phyloP scores from a whole-genome alignment of 1,140 invertebrate genomes.

The Euura saliciscinereae region DNA sequence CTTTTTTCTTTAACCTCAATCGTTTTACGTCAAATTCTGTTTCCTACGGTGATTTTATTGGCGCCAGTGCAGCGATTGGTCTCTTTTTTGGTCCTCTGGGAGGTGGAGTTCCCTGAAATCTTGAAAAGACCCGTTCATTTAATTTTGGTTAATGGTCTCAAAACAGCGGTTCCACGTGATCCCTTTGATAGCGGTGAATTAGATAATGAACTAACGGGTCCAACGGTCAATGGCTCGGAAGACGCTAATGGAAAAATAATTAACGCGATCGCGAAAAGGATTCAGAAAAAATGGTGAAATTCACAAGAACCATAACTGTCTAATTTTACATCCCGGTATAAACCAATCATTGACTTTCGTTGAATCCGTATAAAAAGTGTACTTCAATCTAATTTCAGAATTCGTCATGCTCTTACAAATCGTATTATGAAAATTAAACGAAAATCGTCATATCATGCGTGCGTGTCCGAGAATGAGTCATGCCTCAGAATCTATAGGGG shows the following conservation, averaged over 20 bases:
- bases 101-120: background rate
- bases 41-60: no score
- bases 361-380: background rate
- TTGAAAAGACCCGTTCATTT: background rate
- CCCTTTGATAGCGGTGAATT: background rate
- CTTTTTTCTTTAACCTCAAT: no score
- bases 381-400: background rate
- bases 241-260: constrained; percentile 7
- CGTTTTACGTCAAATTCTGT: no score
- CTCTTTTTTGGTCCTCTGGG: background rate
- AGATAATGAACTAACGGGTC: background rate
- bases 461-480: background rate
- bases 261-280: background rate
- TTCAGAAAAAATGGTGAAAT: background rate
- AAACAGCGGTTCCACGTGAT: background rate
- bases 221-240: background rate
- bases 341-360: background rate
- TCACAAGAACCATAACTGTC: background rate
- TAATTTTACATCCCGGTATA: constrained; percentile 1
- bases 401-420: constrained; percentile 1
- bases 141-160: background rate
- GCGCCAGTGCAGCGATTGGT: background rate
- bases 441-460: constrained; percentile 5
- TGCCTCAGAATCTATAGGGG: background rate
- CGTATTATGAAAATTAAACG: background rate